A percentile compares a stretch with the other conserved stretches of the same genome.
phyloP scores from a whole-genome alignment of 2,888 invertebrate genomes.

The Congeria kusceri region DNA sequence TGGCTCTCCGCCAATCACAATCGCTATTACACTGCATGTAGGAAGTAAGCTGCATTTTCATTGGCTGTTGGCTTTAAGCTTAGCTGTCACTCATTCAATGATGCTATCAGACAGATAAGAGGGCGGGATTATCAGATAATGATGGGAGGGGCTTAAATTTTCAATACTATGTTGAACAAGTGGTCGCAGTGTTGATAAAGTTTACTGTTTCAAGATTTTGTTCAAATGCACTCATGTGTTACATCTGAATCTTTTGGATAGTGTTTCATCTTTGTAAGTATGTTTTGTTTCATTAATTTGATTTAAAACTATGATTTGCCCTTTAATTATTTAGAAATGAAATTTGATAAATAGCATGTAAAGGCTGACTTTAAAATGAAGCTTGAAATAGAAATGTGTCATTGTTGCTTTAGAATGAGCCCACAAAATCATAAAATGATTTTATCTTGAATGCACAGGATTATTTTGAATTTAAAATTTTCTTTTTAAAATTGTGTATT shows the following conservation, averaged over 20 bases:
- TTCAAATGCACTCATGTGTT: conserved; percentile 43
- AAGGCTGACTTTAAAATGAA: too few species aligned
- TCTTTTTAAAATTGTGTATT: too few species aligned
- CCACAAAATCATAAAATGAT: too few species aligned
- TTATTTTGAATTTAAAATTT: too few species aligned
- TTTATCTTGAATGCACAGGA: too few species aligned
- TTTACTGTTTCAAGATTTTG: conserved; percentile 37
- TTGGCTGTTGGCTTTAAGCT: conserved; percentile 22
- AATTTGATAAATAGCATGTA: too few species aligned
- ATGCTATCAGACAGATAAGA: conserved; percentile 43
- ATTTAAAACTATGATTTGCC: too few species aligned
- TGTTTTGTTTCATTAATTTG: too few species aligned
- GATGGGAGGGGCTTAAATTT: conserved; percentile 28
- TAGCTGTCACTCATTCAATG: conserved; percentile 30
- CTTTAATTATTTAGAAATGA: too few species aligned
- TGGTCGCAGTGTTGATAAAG: conserved; percentile 28
- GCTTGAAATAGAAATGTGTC: too few species aligned
- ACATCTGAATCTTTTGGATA: conserved; percentile 26
- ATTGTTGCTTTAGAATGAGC: too few species aligned
- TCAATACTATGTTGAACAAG: conserved; percentile 36
- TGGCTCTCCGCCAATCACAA: conserved; percentile 14
- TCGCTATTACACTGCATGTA: conserved; percentile 21
- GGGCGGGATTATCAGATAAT: conserved; percentile 35
- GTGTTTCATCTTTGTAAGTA: conserved; percentile 37
- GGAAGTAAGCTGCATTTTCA: conserved; percentile 23